Conservation (phyloP, 2,113 vertebrate genomes). For the Arothron firmamentum region DNA sequence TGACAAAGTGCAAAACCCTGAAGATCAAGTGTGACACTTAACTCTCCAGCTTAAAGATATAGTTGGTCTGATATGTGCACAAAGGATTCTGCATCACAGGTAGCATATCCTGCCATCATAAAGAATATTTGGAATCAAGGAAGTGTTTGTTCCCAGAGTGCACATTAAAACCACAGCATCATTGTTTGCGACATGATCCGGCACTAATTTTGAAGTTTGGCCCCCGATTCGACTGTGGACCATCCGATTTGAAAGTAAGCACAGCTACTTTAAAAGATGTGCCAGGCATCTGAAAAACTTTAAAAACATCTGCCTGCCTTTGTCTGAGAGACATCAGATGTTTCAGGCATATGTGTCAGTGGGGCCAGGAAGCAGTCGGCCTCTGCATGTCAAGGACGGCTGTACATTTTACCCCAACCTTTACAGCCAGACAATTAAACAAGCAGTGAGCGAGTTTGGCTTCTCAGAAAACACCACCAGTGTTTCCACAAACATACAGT, state of each 20-base stretch:
- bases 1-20: slow-evolving; percentile 16
- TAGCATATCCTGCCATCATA: slow-evolving; percentile 11
- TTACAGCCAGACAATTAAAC: slow-evolving; percentile 4
- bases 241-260: slow-evolving; percentile 29
- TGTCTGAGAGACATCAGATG: slow-evolving; percentile 33
- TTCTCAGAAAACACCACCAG: slow-evolving; percentile 1
- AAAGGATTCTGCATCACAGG: slow-evolving; percentile 15
- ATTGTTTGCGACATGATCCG: slow-evolving; percentile 28
- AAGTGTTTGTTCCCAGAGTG: slow-evolving; percentile 7
- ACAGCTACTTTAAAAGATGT: too few relatives aligned
- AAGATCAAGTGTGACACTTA: slow-evolving; percentile 22
- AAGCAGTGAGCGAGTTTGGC: slow-evolving; percentile 3
- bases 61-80: slow-evolving; percentile 16
- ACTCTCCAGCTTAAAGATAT: slow-evolving; percentile 20
- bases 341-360: slow-evolving; percentile 48
- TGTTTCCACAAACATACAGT: neutral
- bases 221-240: slow-evolving; percentile 36
- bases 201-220: slow-evolving; percentile 39
- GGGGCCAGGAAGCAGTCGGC: slow-evolving; percentile 14
- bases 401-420: slow-evolving; percentile 10
- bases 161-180: slow-evolving; percentile 6
- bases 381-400: slow-evolving; percentile 45
- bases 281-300: slow-evolving; percentile 46
- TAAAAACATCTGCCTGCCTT: slow-evolving; percentile 40
- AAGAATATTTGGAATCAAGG: too few relatives aligned